These are phyloP conservation scores for Phortica variegata DNA, from an alignment of 1,140 invertebrate genomes.

Conservation along the genomic window DNA sequence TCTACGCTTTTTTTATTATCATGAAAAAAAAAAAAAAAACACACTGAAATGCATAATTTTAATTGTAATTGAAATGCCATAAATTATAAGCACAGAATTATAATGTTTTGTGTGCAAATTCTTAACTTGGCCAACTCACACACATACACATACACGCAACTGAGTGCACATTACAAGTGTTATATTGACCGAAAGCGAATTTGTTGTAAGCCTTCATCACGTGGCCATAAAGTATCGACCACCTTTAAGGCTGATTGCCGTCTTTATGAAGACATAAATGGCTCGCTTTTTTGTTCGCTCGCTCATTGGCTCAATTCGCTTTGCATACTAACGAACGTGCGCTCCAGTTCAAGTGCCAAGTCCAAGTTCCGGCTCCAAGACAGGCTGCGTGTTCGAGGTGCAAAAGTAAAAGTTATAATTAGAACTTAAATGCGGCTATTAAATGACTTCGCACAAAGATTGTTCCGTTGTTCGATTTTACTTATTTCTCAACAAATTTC, in stretches of 20 bases:
- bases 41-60: too few species aligned
- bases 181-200: conserved; percentile 4
- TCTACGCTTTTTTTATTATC: too few species aligned
- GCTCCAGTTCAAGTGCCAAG: too few species aligned
- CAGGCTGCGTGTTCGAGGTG: not conserved
- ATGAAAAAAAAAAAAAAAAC: too few species aligned
- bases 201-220: too few species aligned
- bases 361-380: too few species aligned
- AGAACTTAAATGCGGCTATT: not conserved
- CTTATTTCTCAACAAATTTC: too few species aligned
- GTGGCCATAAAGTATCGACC: too few species aligned
- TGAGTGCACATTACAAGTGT: conserved; percentile 6
- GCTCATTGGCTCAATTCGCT: too few species aligned
- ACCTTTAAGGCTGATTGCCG: conserved; percentile 36
- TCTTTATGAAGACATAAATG: conserved; percentile 53
- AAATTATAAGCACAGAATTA: not conserved
- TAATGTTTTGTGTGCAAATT: not conserved
- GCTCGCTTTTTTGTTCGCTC: too few species aligned
- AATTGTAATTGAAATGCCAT: conserved; percentile 4
- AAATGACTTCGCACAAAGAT: not conserved
- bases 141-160: not conserved
- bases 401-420: not conserved
- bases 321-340: too few species aligned
- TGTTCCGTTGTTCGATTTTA: not conserved
- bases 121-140: not conserved